A percentile compares a stretch with the other conserved stretches of the same genome.
Conservation (phyloP, 2,797 vertebrate species). For the Brachyrhaphis roseni region DNA sequence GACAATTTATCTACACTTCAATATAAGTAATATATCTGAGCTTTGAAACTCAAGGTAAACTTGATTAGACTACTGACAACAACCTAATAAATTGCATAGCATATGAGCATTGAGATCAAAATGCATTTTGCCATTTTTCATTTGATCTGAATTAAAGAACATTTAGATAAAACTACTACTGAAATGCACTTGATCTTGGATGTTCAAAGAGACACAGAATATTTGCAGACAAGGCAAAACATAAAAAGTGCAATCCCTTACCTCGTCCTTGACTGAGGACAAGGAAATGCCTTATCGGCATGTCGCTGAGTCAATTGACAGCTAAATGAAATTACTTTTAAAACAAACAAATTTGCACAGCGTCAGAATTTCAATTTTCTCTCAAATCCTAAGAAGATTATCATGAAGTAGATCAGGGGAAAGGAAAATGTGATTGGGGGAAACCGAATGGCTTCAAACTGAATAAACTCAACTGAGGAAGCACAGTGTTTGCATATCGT, state of each 20-base stretch:
- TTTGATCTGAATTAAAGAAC: neutral
- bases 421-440: slow-evolving; percentile 45
- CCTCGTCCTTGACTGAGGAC: slow-evolving; percentile 48
- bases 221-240: slow-evolving; percentile 6
- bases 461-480: slow-evolving; percentile 53
- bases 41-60: neutral
- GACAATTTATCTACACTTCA: neutral
- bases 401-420: slow-evolving; percentile 56
- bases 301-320: slow-evolving; percentile 38
- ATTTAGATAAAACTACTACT: neutral
- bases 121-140: neutral
- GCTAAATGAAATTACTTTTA: slow-evolving; percentile 56
- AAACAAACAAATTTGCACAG: slow-evolving; percentile 58
- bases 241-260: slow-evolving; percentile 6
- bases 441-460: slow-evolving; percentile 49
- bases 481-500: slow-evolving; percentile 39
- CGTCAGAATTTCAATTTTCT: slow-evolving; percentile 61
- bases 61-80: neutral
- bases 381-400: slow-evolving; percentile 60
- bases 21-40: neutral
- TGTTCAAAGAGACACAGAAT: neutral
- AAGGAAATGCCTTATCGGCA: slow-evolving; percentile 39
- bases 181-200: neutral
- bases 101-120: neutral
- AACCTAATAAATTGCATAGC: neutral